Evolutionary conservation across 2,113 vertebrate species (phyloP), one percentile per base, ranked within the genome.

Genomic region (Epinephelus cyanopodus): DNA sequence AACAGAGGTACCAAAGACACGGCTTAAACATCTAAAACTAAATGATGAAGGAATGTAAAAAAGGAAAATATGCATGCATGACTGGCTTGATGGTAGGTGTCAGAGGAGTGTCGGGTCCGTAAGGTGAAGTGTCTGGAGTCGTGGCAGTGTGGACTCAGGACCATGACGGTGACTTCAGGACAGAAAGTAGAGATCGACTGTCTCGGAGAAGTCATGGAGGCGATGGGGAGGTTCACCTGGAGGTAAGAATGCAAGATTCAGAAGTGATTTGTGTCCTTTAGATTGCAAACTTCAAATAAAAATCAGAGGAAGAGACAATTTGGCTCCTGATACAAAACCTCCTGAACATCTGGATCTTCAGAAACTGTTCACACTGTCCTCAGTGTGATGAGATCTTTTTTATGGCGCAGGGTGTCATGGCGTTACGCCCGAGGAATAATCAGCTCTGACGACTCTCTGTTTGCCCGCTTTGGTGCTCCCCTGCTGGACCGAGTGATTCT

Each of bases 81-180:
- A 11, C n/a, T 64, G 15, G 6, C 3, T 78, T 2, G 11, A 33
- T 53, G 3, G 0, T n/a, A 86, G 75, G 81, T 89, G 80, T 69
- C 84, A 2, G 2, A 74, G n/a, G 6, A 62, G 6, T 63, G 98
- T 45, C 78, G 25, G 0, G 2, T 79, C 15, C 84, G 48, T 15
- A 89, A 65, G 14, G 80, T 95, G 6, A 58, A 61, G 15, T 99
- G 97, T 83, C 37, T 94, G 63, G 81, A 89, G 79, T 89, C 19
- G 4, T 96, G 96, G 96, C 69, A 93, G 60, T 99, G 98, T 18
- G 97, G 97, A 0, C 94, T 98, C 25, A 87, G 10, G 6, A 96
- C 95, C 9, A 90, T 95, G 70, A 95, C 96, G 0, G 0, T 88
- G 7, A 80, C 67, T 0, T 8, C 17, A 0, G 97, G 97, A 5